Evolutionary conservation across 1,140 invertebrate species (phyloP).

Genomic region (Theocolax elegans): DNA sequence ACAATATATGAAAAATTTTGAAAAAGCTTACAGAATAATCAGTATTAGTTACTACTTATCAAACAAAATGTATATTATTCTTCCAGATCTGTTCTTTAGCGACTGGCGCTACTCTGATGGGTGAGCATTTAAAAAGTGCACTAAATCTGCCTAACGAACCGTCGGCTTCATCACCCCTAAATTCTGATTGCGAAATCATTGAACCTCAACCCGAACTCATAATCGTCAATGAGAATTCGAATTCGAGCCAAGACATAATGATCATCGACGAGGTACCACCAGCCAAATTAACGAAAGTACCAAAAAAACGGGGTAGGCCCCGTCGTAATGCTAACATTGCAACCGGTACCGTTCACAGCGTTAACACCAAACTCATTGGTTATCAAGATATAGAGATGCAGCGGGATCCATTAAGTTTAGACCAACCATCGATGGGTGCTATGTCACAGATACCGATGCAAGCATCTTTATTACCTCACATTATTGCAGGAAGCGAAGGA

Average conservation of each 20-base stretch:
- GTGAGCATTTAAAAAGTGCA: slow-evolving; percentile 57
- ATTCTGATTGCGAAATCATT: slow-evolving; percentile 63
- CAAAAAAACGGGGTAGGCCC: slow-evolving; percentile 62
- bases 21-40: neutral
- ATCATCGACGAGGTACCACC: slow-evolving; percentile 64
- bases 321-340: slow-evolving; percentile 51
- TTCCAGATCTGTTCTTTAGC: slow-evolving; percentile 32
- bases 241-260: slow-evolving; percentile 65
- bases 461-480: neutral
- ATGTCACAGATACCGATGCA: neutral
- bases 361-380: slow-evolving; percentile 15
- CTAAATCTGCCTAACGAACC: slow-evolving; percentile 43
- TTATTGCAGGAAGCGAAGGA: neutral
- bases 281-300: slow-evolving; percentile 51
- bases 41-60: neutral
- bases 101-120: slow-evolving; percentile 42
- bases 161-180: slow-evolving; percentile 45
- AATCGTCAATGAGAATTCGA: slow-evolving; percentile 66
- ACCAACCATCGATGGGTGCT: slow-evolving; percentile 47
- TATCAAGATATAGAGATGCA: slow-evolving; percentile 45
- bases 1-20: neutral
- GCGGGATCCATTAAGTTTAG: slow-evolving; percentile 58
- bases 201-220: slow-evolving; percentile 63
- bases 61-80: neutral
- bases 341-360: neutral